Percentiles rank a stretch among this genome's conserved stretches.
Conservation (phyloP, 53 echinoderm and acorn worm species). For the Holothuria scabra region DNA sequence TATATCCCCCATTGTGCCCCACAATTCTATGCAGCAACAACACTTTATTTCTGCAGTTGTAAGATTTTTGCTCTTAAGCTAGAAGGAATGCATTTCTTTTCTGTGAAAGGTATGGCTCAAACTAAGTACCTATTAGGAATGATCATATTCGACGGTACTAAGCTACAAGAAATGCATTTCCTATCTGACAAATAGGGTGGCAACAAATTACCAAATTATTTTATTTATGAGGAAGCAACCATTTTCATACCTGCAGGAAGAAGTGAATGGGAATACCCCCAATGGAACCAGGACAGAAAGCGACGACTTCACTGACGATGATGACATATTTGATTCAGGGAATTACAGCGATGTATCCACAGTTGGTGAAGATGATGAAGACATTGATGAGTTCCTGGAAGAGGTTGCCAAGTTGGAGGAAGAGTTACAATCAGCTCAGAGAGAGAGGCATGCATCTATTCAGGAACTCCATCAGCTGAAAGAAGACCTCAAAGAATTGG, state of each 20-base stretch:
- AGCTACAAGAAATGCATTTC: too few species aligned
- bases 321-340: conserved; percentile 40
- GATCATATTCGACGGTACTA: too few species aligned
- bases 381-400: conserved; percentile 73
- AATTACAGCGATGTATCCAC: conserved; percentile 56
- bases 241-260: background rate
- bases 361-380: conserved; percentile 65
- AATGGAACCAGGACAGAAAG: background rate
- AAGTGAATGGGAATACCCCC: conserved; percentile 18
- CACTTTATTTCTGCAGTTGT: too few species aligned
- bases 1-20: too few species aligned
- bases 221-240: background rate
- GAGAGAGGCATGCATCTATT: conserved; percentile 76
- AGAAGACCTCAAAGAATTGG: conserved; percentile 63
- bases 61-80: too few species aligned
- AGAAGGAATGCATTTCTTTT: too few species aligned
- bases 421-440: conserved; percentile 65
- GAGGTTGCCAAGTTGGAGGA: conserved; percentile 71
- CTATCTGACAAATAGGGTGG: too few species aligned
- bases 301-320: conserved; percentile 7
- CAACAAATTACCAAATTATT: too few species aligned
- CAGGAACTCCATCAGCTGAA: conserved; percentile 66
- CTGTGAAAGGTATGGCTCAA: too few species aligned
- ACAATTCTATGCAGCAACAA: too few species aligned
- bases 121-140: too few species aligned